These are phyloP conservation scores for Synanthedon myopaeformis DNA, from an alignment of 2,888 invertebrate genomes.

Conservation along the genomic window DNA sequence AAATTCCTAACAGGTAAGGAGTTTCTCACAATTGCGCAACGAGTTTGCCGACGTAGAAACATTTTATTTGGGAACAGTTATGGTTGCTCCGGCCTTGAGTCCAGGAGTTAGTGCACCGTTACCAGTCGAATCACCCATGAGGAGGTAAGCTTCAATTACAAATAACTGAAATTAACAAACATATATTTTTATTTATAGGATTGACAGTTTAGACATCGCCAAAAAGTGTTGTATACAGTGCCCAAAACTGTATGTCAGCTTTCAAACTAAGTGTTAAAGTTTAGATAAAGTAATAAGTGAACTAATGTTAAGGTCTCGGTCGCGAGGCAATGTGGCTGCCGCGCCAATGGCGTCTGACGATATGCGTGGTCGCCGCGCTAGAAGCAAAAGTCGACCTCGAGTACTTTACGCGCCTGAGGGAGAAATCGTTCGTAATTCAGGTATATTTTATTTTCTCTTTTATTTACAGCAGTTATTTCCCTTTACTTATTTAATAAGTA, in stretches of 20 bases:
- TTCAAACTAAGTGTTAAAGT: not conserved
- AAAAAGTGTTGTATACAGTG: not conserved
- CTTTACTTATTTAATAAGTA: no score
- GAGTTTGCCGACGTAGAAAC: slow-evolving; percentile 93
- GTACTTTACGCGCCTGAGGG: slow-evolving; percentile 86
- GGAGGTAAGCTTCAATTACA: slow-evolving; percentile 28
- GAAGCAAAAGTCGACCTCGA: slow-evolving; percentile 88
- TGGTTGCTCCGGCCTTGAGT: slow-evolving; percentile 49
- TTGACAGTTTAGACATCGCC: no score
- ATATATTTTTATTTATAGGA: no score
- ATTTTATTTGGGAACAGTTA: slow-evolving; percentile 80
- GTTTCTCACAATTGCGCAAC: slow-evolving; percentile 92
- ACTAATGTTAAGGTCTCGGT: slow-evolving; percentile 37
- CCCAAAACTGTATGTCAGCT: not conserved
- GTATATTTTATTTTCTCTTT: slow-evolving; percentile 19
- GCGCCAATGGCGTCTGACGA: slow-evolving; percentile 46
- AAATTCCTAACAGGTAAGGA: slow-evolving; percentile 77
- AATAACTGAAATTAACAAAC: no score
- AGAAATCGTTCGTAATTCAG: slow-evolving; percentile 82
- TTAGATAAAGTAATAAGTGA: not conserved
- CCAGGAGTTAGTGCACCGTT: slow-evolving; percentile 54
- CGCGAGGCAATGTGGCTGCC: slow-evolving; percentile 52
- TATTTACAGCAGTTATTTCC: no score
- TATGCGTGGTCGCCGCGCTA: slow-evolving; percentile 66
- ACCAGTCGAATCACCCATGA: slow-evolving; percentile 56